These are phyloP conservation scores for Triops longicaudatus DNA, from an alignment of 1,140 invertebrate species.

Conservation along the genomic window DNA sequence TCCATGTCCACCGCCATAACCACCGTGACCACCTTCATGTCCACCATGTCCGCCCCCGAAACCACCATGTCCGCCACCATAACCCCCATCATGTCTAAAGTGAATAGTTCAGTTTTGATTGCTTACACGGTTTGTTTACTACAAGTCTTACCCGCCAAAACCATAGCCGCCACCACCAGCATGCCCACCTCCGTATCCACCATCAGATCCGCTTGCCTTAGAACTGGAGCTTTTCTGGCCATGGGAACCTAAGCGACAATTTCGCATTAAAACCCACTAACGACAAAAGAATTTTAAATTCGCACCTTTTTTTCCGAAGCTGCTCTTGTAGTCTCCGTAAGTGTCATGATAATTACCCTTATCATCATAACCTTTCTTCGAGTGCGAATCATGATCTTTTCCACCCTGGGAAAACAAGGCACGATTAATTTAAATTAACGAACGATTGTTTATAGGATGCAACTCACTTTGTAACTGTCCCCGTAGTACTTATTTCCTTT, in stretches of 20 bases:
- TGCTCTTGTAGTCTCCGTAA: constrained; percentile 20
- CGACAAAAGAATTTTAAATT: not conserved
- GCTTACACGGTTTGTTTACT: not conserved
- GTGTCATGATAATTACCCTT: constrained; percentile 22
- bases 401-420: constrained; percentile 3
- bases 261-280: not conserved
- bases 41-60: too few relatives aligned
- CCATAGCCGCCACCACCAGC: not conserved
- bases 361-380: constrained; percentile 29
- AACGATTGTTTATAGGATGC: not conserved
- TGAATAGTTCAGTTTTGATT: too few relatives aligned
- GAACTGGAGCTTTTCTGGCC: not conserved
- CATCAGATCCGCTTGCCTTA: not conserved
- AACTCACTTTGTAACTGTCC: constrained; percentile 30
- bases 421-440: not conserved
- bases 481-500: constrained; percentile 30
- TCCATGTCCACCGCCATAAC: too few relatives aligned
- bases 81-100: too few relatives aligned
- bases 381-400: constrained; percentile 27
- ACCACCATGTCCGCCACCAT: too few relatives aligned
- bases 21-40: too few relatives aligned
- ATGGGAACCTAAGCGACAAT: not conserved
- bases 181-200: not conserved
- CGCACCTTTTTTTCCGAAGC: constrained; percentile 22
- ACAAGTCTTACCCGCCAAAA: not conserved